phyloP scores from a whole-genome alignment of 2,113 vertebrate species.

The Ardeotis arabs region DNA sequence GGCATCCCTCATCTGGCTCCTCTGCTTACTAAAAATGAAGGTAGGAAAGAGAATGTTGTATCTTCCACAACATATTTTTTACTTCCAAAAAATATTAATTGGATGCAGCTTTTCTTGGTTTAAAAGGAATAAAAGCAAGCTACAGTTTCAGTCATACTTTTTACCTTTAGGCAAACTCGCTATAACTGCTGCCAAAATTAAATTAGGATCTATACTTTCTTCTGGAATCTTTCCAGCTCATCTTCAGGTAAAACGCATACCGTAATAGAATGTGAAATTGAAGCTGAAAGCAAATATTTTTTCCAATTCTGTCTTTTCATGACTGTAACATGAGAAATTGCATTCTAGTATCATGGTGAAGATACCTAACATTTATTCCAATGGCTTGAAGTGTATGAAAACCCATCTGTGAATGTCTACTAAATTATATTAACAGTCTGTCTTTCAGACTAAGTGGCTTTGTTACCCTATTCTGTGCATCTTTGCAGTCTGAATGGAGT shows the following conservation, averaged over 20 bases:
- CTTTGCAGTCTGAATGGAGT: background rate
- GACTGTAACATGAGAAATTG: background rate
- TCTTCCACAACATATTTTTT: background rate
- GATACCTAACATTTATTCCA: background rate
- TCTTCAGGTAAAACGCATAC: constrained; percentile 4
- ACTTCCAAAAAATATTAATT: background rate
- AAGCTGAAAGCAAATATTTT: constrained; percentile 14
- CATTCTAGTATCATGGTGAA: background rate
- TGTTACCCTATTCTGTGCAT: background rate
- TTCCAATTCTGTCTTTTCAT: background rate
- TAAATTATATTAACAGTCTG: background rate
- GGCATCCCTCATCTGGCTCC: background rate
- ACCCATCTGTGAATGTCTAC: background rate
- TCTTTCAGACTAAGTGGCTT: background rate
- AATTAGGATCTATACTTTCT: constrained; percentile 8
- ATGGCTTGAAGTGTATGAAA: background rate
- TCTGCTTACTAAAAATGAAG: background rate
- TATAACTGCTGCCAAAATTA: constrained; percentile 30
- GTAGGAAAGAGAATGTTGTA: background rate
- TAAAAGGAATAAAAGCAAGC: constrained; percentile 9
- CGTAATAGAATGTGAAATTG: background rate
- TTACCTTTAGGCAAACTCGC: background rate
- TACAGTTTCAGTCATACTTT: background rate
- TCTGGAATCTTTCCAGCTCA: constrained; percentile 42
- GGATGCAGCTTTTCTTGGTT: background rate